Conservation (phyloP, 2,888 invertebrate species). For the Polymixis flavicincta region DNA sequence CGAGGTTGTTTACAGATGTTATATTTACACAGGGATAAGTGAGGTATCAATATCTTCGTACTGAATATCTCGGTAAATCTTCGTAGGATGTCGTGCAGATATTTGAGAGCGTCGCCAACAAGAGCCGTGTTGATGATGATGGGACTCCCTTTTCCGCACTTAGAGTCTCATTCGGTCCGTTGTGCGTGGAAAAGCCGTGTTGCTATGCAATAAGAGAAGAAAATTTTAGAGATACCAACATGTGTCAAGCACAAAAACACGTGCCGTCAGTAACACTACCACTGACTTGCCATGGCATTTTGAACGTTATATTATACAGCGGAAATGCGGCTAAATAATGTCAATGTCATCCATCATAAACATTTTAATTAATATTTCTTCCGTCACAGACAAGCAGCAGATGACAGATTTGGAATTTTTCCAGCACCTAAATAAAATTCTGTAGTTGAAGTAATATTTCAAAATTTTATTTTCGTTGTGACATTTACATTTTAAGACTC, state of each 20-base stretch:
- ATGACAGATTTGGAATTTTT: conserved; percentile 6
- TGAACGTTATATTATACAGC: not conserved
- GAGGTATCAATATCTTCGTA: conserved; percentile 18
- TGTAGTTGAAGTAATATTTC: conserved; percentile 31
- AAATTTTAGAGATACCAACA: not conserved
- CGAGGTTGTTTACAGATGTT: conserved; percentile 21
- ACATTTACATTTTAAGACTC: conserved; percentile 7
- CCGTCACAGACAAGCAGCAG: not conserved
- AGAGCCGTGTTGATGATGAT: conserved; percentile 16
- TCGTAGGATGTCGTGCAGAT: conserved; percentile 11
- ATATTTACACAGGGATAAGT: conserved; percentile 36
- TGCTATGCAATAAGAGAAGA: not conserved
- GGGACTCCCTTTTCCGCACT: too few species aligned
- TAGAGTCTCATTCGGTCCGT: too few species aligned
- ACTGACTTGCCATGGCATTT: not conserved
- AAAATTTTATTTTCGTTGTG: conserved; percentile 12
- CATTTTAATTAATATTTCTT: not conserved
- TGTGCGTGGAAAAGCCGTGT: too few species aligned
- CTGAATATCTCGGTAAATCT: conserved; percentile 11
- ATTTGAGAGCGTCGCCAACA: conserved; percentile 16
- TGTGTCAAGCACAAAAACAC: not conserved
- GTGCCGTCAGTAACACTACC: not conserved
- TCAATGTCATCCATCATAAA: not conserved
- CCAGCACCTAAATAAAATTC: not conserved
- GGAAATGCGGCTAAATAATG: conserved; percentile 2